Evolutionary conservation across 2,888 invertebrate genomes (phyloP).

Genomic region (Hirtodrosophila histrioides): DNA sequence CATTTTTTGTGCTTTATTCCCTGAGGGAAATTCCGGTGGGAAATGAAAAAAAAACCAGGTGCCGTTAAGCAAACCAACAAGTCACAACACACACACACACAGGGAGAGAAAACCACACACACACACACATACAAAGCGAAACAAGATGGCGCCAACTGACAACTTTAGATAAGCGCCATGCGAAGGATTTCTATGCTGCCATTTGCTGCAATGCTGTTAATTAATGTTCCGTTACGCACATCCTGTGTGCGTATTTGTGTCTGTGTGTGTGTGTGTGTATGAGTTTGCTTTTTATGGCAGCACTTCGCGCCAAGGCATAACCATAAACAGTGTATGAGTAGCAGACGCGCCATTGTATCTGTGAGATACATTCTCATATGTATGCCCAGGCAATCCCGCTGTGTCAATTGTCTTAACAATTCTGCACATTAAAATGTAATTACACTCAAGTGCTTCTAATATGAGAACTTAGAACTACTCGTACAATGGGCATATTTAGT

Average conservation of each 20-base stretch:
- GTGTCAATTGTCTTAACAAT: conserved; percentile 56
- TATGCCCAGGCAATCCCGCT: conserved; percentile 30
- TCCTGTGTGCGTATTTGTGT: too few relatives aligned
- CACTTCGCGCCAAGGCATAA: conserved; percentile 32
- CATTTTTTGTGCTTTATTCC: background rate
- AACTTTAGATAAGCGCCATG: conserved; percentile 61
- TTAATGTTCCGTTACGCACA: conserved; percentile 64
- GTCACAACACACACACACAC: conserved; percentile 3
- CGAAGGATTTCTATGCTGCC: conserved; percentile 42
- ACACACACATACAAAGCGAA: conserved; percentile 4
- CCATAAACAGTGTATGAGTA: conserved; percentile 18
- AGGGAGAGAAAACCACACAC: conserved; percentile 1
- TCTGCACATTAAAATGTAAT: conserved; percentile 51
- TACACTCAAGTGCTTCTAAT: conserved; percentile 30
- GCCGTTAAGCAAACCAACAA: conserved; percentile 21
- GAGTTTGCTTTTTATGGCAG: conserved; percentile 45
- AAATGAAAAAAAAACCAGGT: conserved; percentile 49
- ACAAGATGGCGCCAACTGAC: conserved; percentile 56
- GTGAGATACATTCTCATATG: conserved; percentile 14
- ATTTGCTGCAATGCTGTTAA: conserved; percentile 58
- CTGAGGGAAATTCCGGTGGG: conserved; percentile 17
- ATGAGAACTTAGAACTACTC: conserved; percentile 32
- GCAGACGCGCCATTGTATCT: conserved; percentile 14
- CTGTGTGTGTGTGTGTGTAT: too few relatives aligned
- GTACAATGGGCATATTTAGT: background rate